These are phyloP conservation scores for Trachelipus rathkii DNA, from an alignment of 1,140 invertebrate species.

Conservation along the genomic window DNA sequence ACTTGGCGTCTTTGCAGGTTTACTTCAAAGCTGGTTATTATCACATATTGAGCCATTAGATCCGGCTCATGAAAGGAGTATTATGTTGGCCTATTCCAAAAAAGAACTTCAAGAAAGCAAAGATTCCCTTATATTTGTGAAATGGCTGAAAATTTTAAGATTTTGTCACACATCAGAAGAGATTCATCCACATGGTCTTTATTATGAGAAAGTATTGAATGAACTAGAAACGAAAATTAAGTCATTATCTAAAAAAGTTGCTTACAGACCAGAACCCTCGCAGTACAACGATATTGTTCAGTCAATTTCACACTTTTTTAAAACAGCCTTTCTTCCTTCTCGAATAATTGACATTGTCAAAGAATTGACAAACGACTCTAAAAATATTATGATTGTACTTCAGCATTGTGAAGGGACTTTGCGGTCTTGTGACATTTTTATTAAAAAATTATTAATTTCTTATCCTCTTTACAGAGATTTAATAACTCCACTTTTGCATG, in stretches of 20 bases:
- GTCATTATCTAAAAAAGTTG: constrained; percentile 48
- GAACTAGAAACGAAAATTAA: constrained; percentile 49
- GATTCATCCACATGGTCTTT: constrained; percentile 49
- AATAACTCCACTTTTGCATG: constrained; percentile 39
- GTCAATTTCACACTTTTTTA: constrained; percentile 47
- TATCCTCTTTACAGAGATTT: constrained; percentile 47
- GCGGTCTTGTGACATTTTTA: constrained; percentile 41
- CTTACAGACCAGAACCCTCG: constrained; percentile 57
- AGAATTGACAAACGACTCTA: background rate
- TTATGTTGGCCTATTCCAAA: constrained; percentile 63
- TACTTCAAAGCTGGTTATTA: constrained; percentile 52
- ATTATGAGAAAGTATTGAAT: constrained; percentile 49
- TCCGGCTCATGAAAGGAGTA: constrained; percentile 65
- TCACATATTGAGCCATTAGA: constrained; percentile 59
- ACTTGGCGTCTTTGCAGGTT: constrained; percentile 50
- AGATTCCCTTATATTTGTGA: background rate
- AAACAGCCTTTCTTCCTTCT: constrained; percentile 32
- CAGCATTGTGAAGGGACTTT: background rate
- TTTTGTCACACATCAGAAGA: constrained; percentile 25
- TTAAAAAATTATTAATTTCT: constrained; percentile 26
- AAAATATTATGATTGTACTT: background rate
- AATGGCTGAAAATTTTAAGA: background rate
- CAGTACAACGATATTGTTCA: constrained; percentile 55
- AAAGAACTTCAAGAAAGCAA: constrained; percentile 57
- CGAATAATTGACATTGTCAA: constrained; percentile 10